Evolutionary conservation across 1,140 invertebrate genomes (phyloP), one percentile per base, ranked within the genome.

Genomic region (Drosophila varians): DNA sequence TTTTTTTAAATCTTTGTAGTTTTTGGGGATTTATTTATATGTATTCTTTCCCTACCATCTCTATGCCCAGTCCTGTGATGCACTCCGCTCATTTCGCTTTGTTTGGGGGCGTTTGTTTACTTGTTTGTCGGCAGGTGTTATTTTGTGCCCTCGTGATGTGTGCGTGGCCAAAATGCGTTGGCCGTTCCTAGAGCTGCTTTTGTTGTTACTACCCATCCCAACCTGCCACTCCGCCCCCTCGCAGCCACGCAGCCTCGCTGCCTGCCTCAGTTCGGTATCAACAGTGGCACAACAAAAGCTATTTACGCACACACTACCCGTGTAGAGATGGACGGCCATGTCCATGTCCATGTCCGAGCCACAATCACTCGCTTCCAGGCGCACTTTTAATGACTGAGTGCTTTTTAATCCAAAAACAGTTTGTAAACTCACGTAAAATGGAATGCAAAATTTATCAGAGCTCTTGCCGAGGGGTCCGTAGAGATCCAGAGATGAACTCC

Each of bases 321-420:
- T 14, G 48, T 26, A 52, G 21, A 75, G 48, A 52, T 28, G 45
- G 49, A 45, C 60, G 36, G 19, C 49, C 64, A 31, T 51, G 45
- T 60, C 23, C 64, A 31, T 51, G 45, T 60, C 23, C 64, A 25
- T 46, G 45, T 52, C 31, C 42, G 57, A 53, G 71, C 60, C 69
- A 74, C 83, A 88, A 83, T 88, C 83, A 71, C 70, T 68, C 70
- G 74, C 57, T 87, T 38, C 71, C 74, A 83, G 83, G 56, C 84
- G 73, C 76, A 73, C 76, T 86, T 88, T 89, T 88, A 84, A 87
- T 89, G 77, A 76, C 77, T 75, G 66, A 87, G 71, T 84, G 83
- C 84, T 73, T 89, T 87, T 86, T 86, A 86, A 86, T 86, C 82
- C 82, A 86, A 87, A 86, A 87, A 82, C 82, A 68, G 83, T 86